Percentiles rank a stretch among this genome's conserved stretches.
These are phyloP conservation scores for Lasioglossum morio DNA, from an alignment of 2,888 invertebrate species.

Conservation along the genomic window DNA sequence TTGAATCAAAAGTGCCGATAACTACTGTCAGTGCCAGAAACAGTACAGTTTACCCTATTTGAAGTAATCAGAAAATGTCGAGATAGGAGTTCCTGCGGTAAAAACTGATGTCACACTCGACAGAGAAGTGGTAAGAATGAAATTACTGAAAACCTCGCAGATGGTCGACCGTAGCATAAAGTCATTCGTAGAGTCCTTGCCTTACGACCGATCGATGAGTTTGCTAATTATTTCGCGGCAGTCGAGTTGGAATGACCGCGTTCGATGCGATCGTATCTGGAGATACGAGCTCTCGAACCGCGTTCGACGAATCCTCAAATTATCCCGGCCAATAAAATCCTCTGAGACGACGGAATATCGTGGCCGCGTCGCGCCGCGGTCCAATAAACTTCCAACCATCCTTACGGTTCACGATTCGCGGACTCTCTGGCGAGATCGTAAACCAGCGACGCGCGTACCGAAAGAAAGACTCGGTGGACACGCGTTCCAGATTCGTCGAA, in stretches of 20 bases:
- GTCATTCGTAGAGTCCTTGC: too few relatives aligned
- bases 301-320: not conserved
- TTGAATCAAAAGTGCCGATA: too few relatives aligned
- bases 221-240: not conserved
- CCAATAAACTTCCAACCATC: slow-evolving; percentile 54
- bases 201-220: not conserved
- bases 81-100: too few relatives aligned
- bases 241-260: not conserved
- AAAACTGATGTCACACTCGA: too few relatives aligned
- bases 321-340: slow-evolving; percentile 22
- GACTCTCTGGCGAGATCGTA: slow-evolving; percentile 45
- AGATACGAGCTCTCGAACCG: not conserved
- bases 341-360: not conserved
- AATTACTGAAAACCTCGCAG: too few relatives aligned
- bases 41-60: too few relatives aligned
- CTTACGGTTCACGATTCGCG: slow-evolving; percentile 45
- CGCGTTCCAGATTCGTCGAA: slow-evolving; percentile 53
- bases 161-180: too few relatives aligned
- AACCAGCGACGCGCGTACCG: slow-evolving; percentile 14
- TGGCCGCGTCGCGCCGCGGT: not conserved
- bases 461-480: not conserved
- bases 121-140: too few relatives aligned
- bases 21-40: too few relatives aligned
- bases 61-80: too few relatives aligned
- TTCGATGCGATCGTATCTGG: not conserved